Conservation (phyloP, 2,113 vertebrate genomes). For the Empidonax traillii region DNA sequence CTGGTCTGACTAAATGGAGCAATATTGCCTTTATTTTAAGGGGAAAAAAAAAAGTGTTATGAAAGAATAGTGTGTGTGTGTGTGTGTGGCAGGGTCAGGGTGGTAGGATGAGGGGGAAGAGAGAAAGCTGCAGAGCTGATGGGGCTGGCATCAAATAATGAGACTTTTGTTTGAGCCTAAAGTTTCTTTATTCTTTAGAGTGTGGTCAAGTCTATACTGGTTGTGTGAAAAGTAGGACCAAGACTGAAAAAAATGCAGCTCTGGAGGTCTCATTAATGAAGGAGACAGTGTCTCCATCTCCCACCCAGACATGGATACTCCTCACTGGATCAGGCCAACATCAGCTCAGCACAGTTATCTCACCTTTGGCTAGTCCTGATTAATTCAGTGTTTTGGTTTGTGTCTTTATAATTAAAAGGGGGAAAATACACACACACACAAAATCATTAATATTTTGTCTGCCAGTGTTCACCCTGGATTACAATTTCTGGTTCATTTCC, state of each 20-base stretch:
- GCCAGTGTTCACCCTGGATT: not conserved
- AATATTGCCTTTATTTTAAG: not conserved
- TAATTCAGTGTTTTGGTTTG: not conserved
- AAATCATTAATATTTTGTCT: not conserved
- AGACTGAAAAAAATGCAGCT: not conserved
- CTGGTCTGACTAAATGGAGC: not conserved
- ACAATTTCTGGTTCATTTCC: not conserved
- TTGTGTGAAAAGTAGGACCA: not conserved
- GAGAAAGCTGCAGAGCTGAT: not conserved
- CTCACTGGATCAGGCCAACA: not conserved
- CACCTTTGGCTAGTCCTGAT: not conserved
- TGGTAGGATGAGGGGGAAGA: not conserved
- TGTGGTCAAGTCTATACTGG: not conserved
- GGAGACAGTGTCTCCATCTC: not conserved
- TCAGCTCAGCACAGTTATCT: not conserved
- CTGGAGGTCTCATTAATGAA: not conserved
- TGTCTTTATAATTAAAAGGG: not conserved
- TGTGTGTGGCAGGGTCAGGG: not conserved
- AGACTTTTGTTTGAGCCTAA: not conserved
- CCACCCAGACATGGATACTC: not conserved
- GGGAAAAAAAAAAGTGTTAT: not conserved
- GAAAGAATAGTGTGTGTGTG: not conserved
- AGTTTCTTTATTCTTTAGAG: not conserved
- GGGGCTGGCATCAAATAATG: not conserved
- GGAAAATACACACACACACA: not conserved